phyloP scores from a whole-genome alignment of 2,113 vertebrate genomes.

The Parotia lawesii region DNA sequence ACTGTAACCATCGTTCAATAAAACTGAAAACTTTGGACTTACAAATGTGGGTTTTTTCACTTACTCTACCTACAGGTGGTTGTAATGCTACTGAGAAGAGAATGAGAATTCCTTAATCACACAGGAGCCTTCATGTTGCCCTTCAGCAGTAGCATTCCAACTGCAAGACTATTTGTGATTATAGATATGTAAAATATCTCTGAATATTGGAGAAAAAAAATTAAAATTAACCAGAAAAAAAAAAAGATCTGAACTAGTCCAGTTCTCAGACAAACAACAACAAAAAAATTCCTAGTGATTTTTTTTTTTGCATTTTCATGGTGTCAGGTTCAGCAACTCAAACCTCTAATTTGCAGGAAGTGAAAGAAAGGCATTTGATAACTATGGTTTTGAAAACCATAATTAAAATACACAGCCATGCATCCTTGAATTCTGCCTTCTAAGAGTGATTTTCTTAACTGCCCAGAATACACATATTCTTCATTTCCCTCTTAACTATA shows the following conservation, averaged over 20 bases:
- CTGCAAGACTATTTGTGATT: neutral
- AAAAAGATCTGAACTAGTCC: neutral
- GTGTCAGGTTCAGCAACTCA: neutral
- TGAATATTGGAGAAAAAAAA: neutral
- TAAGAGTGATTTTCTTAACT: neutral
- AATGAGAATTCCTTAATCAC: neutral
- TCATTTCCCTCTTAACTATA: neutral
- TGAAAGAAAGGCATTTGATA: neutral
- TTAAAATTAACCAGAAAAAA: neutral
- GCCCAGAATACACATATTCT: neutral
- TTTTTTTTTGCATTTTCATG: neutral
- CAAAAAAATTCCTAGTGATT: neutral
- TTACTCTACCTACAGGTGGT: neutral
- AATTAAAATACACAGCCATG: conserved; percentile 5
- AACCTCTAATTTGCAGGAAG: neutral
- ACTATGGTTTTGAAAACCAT: neutral
- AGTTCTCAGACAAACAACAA: neutral
- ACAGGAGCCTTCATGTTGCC: neutral
- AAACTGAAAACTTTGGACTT: neutral
- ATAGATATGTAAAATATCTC: neutral
- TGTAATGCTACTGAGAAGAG: neutral
- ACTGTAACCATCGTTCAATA: neutral
- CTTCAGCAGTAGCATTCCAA: neutral
- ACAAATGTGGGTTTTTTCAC: neutral
- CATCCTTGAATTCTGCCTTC: neutral